These are phyloP conservation scores for Caerostris extrusa DNA, from an alignment of 1,140 invertebrate genomes.

Conservation along the genomic window DNA sequence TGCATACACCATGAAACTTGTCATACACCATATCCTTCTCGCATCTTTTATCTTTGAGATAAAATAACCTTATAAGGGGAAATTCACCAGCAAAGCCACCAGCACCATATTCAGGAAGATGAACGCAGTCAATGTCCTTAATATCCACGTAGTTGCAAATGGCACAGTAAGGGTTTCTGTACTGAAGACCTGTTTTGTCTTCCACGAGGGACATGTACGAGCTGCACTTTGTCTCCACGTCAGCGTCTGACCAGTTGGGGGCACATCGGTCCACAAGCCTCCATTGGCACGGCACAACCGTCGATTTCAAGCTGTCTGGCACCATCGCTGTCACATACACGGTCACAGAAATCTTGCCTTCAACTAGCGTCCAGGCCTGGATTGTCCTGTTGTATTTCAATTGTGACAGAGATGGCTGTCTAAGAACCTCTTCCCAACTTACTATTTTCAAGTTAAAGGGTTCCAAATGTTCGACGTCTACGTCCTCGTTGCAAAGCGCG, in stretches of 20 bases:
- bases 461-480: not conserved
- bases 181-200: not conserved
- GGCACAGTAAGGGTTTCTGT: conserved; percentile 46
- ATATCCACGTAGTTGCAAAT: conserved; percentile 19
- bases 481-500: conserved; percentile 83
- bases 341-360: not conserved
- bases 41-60: not conserved
- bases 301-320: not conserved
- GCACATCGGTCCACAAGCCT: not conserved
- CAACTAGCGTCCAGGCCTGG: not conserved
- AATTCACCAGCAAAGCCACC: not conserved
- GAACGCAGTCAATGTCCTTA: not conserved
- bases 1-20: not conserved
- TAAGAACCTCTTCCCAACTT: not conserved
- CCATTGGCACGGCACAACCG: not conserved
- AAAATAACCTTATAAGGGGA: not conserved
- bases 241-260: not conserved
- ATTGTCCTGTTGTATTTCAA: not conserved
- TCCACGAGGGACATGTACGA: not conserved
- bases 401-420: no score
- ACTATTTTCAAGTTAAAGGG: not conserved
- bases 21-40: not conserved
- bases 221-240: not conserved
- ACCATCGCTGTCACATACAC: not conserved
- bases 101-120: no score